These are phyloP conservation scores for Rhimphoctona megacephalus DNA, from an alignment of 2,888 invertebrate species.

Conservation along the genomic window DNA sequence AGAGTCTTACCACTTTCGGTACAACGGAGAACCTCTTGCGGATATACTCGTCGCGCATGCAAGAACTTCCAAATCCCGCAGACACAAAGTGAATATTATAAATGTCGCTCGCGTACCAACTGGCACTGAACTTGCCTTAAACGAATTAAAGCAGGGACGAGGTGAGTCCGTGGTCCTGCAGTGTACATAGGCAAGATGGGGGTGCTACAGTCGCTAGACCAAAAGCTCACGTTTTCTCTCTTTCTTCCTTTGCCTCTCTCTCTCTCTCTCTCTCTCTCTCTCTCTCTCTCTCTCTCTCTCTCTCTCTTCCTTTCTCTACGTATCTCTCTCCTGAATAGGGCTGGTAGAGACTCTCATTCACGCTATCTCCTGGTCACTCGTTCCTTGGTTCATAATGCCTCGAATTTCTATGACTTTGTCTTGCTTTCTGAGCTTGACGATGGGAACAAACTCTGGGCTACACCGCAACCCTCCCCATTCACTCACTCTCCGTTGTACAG, in stretches of 20 bases:
- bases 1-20: constrained; percentile 42
- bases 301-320: not conserved
- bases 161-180: constrained; percentile 30
- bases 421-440: constrained; percentile 50
- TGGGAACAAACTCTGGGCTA: constrained; percentile 34
- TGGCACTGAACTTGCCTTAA: constrained; percentile 76
- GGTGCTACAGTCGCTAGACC: constrained; percentile 16
- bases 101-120: constrained; percentile 75
- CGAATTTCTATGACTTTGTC: constrained; percentile 8
- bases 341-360: constrained; percentile 14
- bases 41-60: constrained; percentile 60
- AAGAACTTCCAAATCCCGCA: constrained; percentile 68
- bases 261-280: too few relatives aligned
- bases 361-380: constrained; percentile 38
- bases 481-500: not conserved
- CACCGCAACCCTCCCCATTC: not conserved
- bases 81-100: constrained; percentile 71
- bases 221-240: constrained; percentile 43
- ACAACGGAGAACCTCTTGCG: constrained; percentile 33
- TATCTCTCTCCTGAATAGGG: constrained; percentile 17
- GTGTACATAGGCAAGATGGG: constrained; percentile 54
- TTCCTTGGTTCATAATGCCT: constrained; percentile 15
- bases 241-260: not conserved
- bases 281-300: constrained; percentile 12
- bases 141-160: constrained; percentile 74